Evolutionary conservation across 64 coral and sea anemone genomes (phyloP).

Genomic region (Dendrophyllia cribrosa): DNA sequence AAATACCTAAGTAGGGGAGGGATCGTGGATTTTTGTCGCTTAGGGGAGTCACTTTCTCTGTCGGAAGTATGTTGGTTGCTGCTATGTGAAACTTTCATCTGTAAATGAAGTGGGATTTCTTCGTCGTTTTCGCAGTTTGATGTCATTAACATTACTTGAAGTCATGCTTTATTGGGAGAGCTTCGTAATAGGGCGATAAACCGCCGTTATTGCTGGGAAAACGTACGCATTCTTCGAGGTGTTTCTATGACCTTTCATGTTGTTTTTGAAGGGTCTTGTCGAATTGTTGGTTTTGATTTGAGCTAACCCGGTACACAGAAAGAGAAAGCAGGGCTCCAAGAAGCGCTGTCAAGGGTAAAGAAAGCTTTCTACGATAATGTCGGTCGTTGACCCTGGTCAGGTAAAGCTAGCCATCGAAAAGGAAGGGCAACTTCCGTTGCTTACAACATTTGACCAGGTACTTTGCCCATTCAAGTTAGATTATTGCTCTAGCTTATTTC

Average conservation of each 20-base stretch:
- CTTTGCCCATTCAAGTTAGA: background rate
- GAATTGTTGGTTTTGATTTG: background rate
- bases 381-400: conserved; percentile 39
- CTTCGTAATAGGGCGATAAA: background rate
- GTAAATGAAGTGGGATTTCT: background rate
- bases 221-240: background rate
- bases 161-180: background rate
- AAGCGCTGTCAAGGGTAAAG: background rate
- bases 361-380: conserved; percentile 3
- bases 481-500: background rate
- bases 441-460: conserved; percentile 90
- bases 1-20: background rate
- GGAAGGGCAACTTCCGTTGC: conserved; percentile 85
- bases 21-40: background rate
- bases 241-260: conserved; percentile 2
- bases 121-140: background rate
- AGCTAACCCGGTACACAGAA: background rate
- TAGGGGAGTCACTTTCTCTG: background rate
- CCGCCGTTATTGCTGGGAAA: background rate
- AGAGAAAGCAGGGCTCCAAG: background rate
- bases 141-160: background rate
- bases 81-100: background rate
- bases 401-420: conserved; percentile 83
- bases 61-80: conserved; percentile 25
- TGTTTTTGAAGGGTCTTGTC: conserved; percentile 14